A percentile compares a stretch with the other conserved stretches of the same genome.
These are phyloP conservation scores for Prietella phreatophila DNA, from an alignment of 2,113 vertebrate genomes.

Conservation along the genomic window DNA sequence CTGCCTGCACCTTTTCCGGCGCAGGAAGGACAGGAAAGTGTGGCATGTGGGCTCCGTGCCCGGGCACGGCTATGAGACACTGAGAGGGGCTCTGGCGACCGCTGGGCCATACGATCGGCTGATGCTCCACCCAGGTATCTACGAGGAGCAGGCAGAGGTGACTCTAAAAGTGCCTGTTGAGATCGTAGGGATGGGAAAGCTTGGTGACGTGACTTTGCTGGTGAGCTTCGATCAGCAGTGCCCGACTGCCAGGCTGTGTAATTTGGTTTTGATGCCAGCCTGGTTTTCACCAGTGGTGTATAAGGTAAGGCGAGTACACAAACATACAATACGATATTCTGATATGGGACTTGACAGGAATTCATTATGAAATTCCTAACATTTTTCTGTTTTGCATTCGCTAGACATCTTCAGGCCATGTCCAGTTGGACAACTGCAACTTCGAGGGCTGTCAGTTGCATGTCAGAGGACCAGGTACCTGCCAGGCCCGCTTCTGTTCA, in stretches of 20 bases:
- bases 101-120: conserved; percentile 78
- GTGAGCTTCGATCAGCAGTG: conserved; percentile 87
- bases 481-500: conserved; percentile 88
- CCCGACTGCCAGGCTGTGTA: conserved; percentile 80
- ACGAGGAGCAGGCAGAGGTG: conserved; percentile 82
- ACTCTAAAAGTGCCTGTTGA: conserved; percentile 83
- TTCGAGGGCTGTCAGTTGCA: conserved; percentile 87
- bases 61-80: conserved; percentile 76
- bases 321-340: not conserved
- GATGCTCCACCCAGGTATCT: conserved; percentile 79
- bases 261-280: conserved; percentile 82
- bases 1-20: conserved; percentile 80
- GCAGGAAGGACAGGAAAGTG: conserved; percentile 74
- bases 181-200: conserved; percentile 76
- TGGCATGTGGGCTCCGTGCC: conserved; percentile 70
- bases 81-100: conserved; percentile 76
- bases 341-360: not conserved
- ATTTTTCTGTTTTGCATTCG: not conserved
- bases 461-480: conserved; percentile 82
- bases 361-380: not conserved
- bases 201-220: conserved; percentile 79
- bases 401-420: conserved; percentile 84
- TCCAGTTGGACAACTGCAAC: conserved; percentile 89
- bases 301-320: conserved; percentile 74
- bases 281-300: conserved; percentile 84